Percentiles rank a stretch among this genome's conserved stretches.
Conservation (phyloP, 2,888 invertebrate genomes). For the Mechanitis mazaeus region DNA sequence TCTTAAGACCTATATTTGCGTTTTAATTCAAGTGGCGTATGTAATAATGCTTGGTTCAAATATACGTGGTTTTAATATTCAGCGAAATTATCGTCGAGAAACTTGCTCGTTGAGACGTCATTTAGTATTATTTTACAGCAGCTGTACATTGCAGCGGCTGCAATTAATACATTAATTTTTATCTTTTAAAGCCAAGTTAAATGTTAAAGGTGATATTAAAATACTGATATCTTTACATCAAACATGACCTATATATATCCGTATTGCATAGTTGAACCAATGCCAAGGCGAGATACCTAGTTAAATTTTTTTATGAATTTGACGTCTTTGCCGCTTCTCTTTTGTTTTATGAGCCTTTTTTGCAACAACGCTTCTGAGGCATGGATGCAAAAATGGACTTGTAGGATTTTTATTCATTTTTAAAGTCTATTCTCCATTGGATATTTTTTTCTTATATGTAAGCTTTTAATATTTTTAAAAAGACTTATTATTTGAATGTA, state of each 20-base stretch:
- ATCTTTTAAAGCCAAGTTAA: conserved; percentile 5
- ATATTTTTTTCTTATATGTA: background rate
- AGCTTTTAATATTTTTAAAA: too few relatives aligned
- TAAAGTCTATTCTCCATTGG: too few relatives aligned
- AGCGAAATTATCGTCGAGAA: too few relatives aligned
- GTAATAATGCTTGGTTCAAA: too few relatives aligned
- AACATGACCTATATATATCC: conserved; percentile 27
- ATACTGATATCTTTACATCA: conserved; percentile 23
- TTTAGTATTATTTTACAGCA: too few relatives aligned
- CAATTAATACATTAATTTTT: background rate
- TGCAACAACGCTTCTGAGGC: background rate
- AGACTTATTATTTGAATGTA: too few relatives aligned
- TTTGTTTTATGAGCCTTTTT: conserved; percentile 2
- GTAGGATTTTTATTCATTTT: background rate
- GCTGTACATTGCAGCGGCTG: background rate
- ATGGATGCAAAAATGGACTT: background rate
- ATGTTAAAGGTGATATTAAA: conserved; percentile 29
- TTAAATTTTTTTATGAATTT: conserved; percentile 17
- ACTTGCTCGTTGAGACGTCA: too few relatives aligned
- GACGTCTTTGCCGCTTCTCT: conserved; percentile 5
- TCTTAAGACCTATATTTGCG: too few relatives aligned
- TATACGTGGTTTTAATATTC: too few relatives aligned
- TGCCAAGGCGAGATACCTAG: conserved; percentile 27
- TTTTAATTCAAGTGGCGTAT: too few relatives aligned
- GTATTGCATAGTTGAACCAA: conserved; percentile 24